A percentile compares a stretch with the other conserved stretches of the same genome.
These are phyloP conservation scores for Perizoma flavofasciatum DNA, from an alignment of 2,888 invertebrate species.

Conservation along the genomic window DNA sequence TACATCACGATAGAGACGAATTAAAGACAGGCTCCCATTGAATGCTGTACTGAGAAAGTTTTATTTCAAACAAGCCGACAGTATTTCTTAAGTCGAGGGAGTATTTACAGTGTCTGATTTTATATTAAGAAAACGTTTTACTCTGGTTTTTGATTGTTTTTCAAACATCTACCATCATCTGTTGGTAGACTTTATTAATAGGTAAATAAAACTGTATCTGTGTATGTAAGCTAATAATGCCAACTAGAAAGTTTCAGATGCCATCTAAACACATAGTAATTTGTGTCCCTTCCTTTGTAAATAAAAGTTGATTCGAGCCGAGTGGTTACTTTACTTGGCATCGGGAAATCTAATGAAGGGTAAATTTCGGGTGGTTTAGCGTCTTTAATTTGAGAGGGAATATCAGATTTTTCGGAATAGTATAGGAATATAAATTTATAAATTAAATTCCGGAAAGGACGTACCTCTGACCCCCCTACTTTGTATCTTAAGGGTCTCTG, in stretches of 20 bases:
- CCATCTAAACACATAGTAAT: background rate
- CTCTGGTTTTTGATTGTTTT: too few species aligned
- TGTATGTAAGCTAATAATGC: too few species aligned
- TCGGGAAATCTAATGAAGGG: constrained; percentile 14
- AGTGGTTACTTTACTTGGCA: constrained; percentile 6
- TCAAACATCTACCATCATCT: too few species aligned
- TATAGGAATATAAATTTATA: too few species aligned
- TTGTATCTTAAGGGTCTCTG: too few species aligned
- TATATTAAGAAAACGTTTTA: background rate
- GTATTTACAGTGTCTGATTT: background rate
- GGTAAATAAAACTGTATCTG: too few species aligned
- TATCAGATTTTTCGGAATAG: too few species aligned
- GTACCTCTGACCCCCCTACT: too few species aligned
- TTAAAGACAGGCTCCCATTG: constrained; percentile 14
- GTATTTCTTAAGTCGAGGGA: background rate
- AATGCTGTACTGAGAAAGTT: constrained; percentile 3
- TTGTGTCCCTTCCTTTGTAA: constrained; percentile 2
- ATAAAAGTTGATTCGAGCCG: constrained; percentile 8
- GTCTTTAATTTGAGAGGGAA: too few species aligned
- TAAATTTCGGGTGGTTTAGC: constrained; percentile 1
- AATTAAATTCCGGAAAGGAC: too few species aligned
- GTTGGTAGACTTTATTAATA: too few species aligned
- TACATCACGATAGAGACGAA: constrained; percentile 41
- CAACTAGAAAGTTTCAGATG: too few species aligned
- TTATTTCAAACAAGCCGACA: constrained; percentile 9